Base-by-base conservation (phyloP, 2,113 vertebrate species). In the Illadopsis cleaveri region DNA sequence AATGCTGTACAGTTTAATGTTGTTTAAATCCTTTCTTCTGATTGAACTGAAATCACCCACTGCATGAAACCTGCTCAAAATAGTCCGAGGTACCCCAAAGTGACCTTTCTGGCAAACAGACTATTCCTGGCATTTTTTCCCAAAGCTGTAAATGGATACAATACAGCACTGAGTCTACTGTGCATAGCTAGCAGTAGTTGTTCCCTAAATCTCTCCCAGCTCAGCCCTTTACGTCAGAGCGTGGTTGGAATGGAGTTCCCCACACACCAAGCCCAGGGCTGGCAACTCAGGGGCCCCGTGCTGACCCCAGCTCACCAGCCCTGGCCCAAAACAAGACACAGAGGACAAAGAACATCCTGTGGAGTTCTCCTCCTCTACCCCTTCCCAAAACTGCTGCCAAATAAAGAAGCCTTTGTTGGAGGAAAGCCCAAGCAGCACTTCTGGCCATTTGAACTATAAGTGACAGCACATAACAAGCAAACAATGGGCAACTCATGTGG, bases 381-480 rank as follows among this genome's bases (percentile, higher is more conserved):
- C 58, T 94, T 90, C 50, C 89, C 76, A 15, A 81, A 73, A 66
- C 18, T 53, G 25, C 82, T 88, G 70, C 71, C 78, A 91, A 86
- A 96, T 64, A 96, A 96, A 97, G 88, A 90, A 77, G 51, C 50
- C 33, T 76, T 96, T 96, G 93, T 95, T 77, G 22, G 22, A 86
- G 54, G 44, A 83, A 86, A 93, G 70, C 76, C 70, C 61, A 57
- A 86, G 89, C 10, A 27, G 70, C 91, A 62, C 48, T 97, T 95
- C 81, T 95, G 93, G 86, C 87, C 93, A 82, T 69, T 60, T 64
- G 94, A 94, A 84, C 92, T 66, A 16, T n/a, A 81, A 1, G 1
- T 79, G 69, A 42, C 61, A 94, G 73, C 22, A 53, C 71, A 64
- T 12, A 83, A 71, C 1, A 6, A 88, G 45, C 71, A 89, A 94